Evolutionary conservation across 2,888 invertebrate genomes (phyloP), one percentile per base, ranked within the genome.

Genomic region (Hedychridium roseum): DNA sequence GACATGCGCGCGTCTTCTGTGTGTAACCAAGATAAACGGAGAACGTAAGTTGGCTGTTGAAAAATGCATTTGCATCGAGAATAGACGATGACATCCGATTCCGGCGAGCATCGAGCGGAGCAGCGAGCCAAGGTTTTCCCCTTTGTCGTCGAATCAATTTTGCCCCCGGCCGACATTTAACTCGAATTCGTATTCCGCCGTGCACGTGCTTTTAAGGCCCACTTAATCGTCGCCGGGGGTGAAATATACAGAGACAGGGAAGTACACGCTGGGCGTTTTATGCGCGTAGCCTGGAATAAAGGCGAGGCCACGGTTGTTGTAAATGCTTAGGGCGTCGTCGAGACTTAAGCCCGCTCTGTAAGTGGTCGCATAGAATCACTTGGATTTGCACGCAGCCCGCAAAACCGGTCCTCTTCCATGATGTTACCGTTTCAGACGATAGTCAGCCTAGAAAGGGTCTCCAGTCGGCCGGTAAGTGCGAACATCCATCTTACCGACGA

Each of bases 381-480:
- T 16, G 34, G 42, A 42, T 34, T 34, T 27, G 21, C 38, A 39
- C 38, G 38, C 28, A 39, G 27, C 14, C 28, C 38, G 15, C 28
- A 39, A 39, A 15, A 9, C 28, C 11, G 2, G 9, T n/a, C n/a
- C 32, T 15, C 7, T 35, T 17, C 15, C 17, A 14, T 11, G 11
- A 16, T 17, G 30, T 16, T 35, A 27, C 20, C 20, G 27, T 38
- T 44, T 30, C 16, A 17, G 16, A 28, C 31, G 44, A 44, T 44
- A 37, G 17, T 31, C 16, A 31, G 37, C 15, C 32, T 43, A 49
- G 40, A 34, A 56, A 52, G 54, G 60, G 47, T 46, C 53, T 45
- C 50, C 49, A 60, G 59, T 62, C 58, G 58, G 59, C 54, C 59
- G 53, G 63, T 63, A 61, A 64, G 66, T 64, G 60, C 60, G 46